Conservation (phyloP, 2,113 vertebrate species). For the human region DNA sequence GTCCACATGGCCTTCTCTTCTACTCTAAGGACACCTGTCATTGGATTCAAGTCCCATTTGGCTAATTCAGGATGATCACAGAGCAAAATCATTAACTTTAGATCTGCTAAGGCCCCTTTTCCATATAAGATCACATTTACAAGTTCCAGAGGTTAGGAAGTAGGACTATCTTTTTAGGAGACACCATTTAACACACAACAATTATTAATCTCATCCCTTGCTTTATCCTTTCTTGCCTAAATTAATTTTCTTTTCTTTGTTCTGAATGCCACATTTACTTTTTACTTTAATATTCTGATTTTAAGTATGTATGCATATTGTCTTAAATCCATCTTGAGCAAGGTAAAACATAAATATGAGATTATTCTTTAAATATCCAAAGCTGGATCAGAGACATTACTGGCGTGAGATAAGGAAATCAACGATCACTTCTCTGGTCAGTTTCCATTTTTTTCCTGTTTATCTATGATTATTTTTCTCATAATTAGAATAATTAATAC, state of each 20-base stretch:
- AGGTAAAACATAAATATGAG: neutral
- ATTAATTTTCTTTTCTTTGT: neutral
- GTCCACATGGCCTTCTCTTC: too few species aligned
- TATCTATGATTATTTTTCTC: too few species aligned
- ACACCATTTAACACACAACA: neutral
- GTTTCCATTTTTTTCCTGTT: too few species aligned
- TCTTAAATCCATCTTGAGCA: neutral
- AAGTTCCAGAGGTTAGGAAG: neutral
- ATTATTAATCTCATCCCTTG: neutral
- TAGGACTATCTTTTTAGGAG: neutral
- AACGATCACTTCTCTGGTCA: too few species aligned
- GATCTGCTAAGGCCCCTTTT: neutral
- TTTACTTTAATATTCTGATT: neutral
- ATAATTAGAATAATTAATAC: too few species aligned
- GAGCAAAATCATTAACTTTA: neutral
- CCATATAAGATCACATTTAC: too few species aligned
- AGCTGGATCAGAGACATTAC: neutral
- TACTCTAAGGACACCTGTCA: too few species aligned
- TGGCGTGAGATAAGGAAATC: neutral
- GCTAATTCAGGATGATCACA: neutral
- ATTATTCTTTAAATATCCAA: neutral
- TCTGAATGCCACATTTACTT: neutral
- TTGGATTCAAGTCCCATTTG: neutral
- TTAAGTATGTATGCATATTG: neutral
- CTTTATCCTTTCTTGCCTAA: neutral